Evolutionary conservation across 2,113 vertebrate species (phyloP).

Genomic region (Ammodytes dubius): DNA sequence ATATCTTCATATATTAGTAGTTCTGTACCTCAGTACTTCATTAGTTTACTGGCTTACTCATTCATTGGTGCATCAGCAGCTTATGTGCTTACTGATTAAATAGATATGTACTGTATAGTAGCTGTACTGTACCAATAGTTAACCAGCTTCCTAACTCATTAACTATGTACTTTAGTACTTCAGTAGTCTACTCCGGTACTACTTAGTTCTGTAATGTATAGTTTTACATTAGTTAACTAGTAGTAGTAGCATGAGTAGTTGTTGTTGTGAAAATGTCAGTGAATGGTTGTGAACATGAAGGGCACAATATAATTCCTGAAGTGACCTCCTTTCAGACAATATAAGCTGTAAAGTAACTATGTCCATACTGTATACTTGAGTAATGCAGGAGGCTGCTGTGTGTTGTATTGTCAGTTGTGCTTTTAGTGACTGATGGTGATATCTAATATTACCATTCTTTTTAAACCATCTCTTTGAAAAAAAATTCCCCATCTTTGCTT

Average conservation of each 20-base stretch:
- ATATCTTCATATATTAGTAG: neutral
- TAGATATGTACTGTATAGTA: too few relatives aligned
- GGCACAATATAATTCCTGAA: neutral
- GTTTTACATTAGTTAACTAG: neutral
- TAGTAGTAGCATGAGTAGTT: too few relatives aligned
- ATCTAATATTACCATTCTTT: neutral
- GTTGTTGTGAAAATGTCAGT: neutral
- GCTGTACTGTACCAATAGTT: neutral
- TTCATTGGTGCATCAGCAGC: too few relatives aligned
- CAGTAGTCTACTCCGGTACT: too few relatives aligned
- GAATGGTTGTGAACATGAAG: neutral
- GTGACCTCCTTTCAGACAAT: neutral
- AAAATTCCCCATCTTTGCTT: neutral
- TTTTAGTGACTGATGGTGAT: neutral
- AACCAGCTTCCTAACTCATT: neutral
- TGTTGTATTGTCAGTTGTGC: neutral
- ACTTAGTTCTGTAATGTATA: neutral
- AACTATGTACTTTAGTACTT: neutral
- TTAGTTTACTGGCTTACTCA: neutral
- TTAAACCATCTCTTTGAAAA: neutral
- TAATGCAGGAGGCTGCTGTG: neutral
- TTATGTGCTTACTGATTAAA: too few relatives aligned
- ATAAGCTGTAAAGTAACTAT: neutral
- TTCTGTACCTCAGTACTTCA: neutral
- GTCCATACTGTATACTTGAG: neutral